phyloP scores from a whole-genome alignment of 2,888 invertebrate genomes.

The Chalcis sispes region DNA sequence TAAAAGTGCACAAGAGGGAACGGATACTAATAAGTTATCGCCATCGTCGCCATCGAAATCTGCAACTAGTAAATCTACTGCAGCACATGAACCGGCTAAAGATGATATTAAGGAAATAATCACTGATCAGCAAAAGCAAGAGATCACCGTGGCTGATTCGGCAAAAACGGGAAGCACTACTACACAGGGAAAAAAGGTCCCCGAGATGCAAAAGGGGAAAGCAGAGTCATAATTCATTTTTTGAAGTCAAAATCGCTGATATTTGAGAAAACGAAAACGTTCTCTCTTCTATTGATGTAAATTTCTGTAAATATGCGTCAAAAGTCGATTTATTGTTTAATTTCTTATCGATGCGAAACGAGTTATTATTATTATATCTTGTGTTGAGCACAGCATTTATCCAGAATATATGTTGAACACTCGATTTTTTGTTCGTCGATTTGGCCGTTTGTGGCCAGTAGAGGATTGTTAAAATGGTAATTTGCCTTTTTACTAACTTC shows the following conservation, averaged over 20 bases:
- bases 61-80: neutral
- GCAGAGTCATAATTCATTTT: constrained; percentile 68
- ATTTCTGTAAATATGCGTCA: constrained; percentile 64
- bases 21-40: neutral
- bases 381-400: constrained; percentile 63
- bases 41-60: constrained; percentile 9
- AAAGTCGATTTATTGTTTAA: constrained; percentile 59
- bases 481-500: constrained; percentile 30
- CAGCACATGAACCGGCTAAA: neutral
- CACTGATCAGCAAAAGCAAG: constrained; percentile 38
- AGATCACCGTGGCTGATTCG: constrained; percentile 25
- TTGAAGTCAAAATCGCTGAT: constrained; percentile 4
- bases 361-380: constrained; percentile 52
- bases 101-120: constrained; percentile 20
- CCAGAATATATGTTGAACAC: constrained; percentile 51
- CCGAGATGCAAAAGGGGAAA: constrained; percentile 67
- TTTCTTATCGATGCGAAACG: constrained; percentile 56
- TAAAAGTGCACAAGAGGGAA: constrained; percentile 6
- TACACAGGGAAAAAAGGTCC: constrained; percentile 65
- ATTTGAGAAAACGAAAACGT: neutral
- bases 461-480: constrained; percentile 30
- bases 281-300: constrained; percentile 58
- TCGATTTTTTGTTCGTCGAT: constrained; percentile 22
- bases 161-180: constrained; percentile 30
- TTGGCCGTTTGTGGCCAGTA: constrained; percentile 28